Evolutionary conservation across 2,888 invertebrate species (phyloP), one percentile per base, ranked within the genome.

Genomic region (Heliconius ismenius): DNA sequence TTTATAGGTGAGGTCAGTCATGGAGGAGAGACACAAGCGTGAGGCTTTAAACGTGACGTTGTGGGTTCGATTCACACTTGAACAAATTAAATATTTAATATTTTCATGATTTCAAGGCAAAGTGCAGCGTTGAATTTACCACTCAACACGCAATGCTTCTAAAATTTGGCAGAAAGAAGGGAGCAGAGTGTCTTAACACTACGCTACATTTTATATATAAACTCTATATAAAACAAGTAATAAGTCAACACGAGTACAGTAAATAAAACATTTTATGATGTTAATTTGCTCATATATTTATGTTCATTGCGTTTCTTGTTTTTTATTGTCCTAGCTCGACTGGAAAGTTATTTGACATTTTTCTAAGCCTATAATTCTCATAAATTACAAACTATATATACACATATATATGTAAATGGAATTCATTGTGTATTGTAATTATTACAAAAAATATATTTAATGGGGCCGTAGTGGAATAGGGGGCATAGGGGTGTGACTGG

Each of bases 191-290:
- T 15, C 15, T 15, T 43, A 0, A 4, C 43, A 15, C 43, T 43
- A 43, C 3, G 43, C 15, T 4, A n/a, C n/a, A n/a, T 60, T 10
- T 36, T 36, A 4, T 65, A 21, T 24, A 24, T 24, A 15, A 54
- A 54, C 24, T 64, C 9, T 63, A 32, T 6, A 32, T 21, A 9
- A 21, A 36, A 65, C 2, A 36, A 67, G 32, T 24, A 39, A 67
- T 67, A 67, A 39, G 24, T 6, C 39, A 39, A 39, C 11, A 1
- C 2, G 21, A 39, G 7, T 39, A 3, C 15, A 24, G 15, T 67
- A n/a, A 65, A 65, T 36, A 67, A 67, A 39, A 67, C 10, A 65
- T 65, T 65, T 58, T n/a, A 65, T 13, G 24, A 67, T n/a, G 39
- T 39, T 13, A n/a, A 39, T 67, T 36, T 39, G 24, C 7, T 39